Evolutionary conservation across 1,140 invertebrate species (phyloP).

Genomic region (Drosophila setifemur): DNA sequence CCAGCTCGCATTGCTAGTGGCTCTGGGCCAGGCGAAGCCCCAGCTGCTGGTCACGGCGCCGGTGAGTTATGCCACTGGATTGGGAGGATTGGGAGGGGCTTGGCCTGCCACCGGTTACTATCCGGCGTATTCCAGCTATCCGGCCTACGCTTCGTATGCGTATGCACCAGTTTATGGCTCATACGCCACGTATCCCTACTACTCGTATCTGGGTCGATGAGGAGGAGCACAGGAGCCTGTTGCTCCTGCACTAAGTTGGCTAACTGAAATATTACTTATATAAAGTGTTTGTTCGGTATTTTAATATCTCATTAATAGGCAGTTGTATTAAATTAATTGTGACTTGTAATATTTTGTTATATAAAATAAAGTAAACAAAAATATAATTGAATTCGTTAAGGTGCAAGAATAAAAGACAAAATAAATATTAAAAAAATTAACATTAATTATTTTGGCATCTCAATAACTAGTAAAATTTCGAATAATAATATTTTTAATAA

Average conservation of each 20-base stretch:
- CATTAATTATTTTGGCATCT: no score
- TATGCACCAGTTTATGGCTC: slow-evolving; percentile 63
- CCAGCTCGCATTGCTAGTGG: slow-evolving; percentile 49
- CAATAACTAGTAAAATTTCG: no score
- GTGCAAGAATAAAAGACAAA: no score
- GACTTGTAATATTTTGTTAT: no score
- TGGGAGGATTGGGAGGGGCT: slow-evolving; percentile 26
- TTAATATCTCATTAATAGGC: no score
- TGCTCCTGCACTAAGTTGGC: not conserved
- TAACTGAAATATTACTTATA: slow-evolving; percentile 31
- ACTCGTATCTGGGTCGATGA: slow-evolving; percentile 65
- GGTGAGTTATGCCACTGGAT: slow-evolving; percentile 55
- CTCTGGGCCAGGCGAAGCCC: slow-evolving; percentile 51
- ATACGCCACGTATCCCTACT: slow-evolving; percentile 72
- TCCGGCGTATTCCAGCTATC: slow-evolving; percentile 58
- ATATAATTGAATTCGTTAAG: no score
- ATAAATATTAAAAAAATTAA: not conserved
- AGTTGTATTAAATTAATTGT: no score
- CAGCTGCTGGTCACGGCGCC: slow-evolving; percentile 59
- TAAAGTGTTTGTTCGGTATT: no score
- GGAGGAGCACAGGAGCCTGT: slow-evolving; percentile 1
- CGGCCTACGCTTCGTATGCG: slow-evolving; percentile 68
- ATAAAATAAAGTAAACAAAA: no score
- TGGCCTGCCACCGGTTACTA: slow-evolving; percentile 37
- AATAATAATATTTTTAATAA: no score